Evolutionary conservation across 2,888 invertebrate genomes (phyloP), one percentile per base, ranked within the genome.

Genomic region (Polydrusus cervinus): DNA sequence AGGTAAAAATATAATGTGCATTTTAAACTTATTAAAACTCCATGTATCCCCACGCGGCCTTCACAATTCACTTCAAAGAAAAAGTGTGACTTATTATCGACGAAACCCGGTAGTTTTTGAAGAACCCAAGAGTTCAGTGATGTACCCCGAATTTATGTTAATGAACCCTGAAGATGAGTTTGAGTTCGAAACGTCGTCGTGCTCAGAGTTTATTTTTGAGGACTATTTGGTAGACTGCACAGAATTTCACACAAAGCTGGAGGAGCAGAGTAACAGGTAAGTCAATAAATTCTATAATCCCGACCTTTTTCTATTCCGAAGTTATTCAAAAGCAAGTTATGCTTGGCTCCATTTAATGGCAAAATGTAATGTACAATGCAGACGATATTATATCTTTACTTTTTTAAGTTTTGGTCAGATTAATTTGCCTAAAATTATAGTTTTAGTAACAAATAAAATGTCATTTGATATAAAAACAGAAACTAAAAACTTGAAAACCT

Each of bases 1-100:
- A 9, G 34, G 1, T 34, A 34, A 34, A n/a, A 51, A 53, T 30
- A 53, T 71, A 72, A 91, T 91, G 91, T 91, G 91, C 83, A 89
- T 91, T 81, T 84, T 91, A 14, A 90, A 90, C 83, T 88, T 90
- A 57, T 80, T 91, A 51, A 88, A 90, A 8, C 83, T 90, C 30
- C 90, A 90, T 78, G 89, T 90, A 47, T 88, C 88, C 14, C 89
- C 90, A 1, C 25, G 70, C 3, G 45, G 55, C 3, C 43, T 69
- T 78, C 88, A 85, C 71, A 89, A 89, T 40, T 78, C 76, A 68
- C 40, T 67, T 75, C 55, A 75, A 45, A 25, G 70, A 43, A 43
- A 77, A 74, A 51, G 65, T 65, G 20, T 74, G 68, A 69, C 76
- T 65, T 66, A 75, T 61, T 61, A 79, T 72, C 68, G 68, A 72